Evolutionary conservation across 2,888 invertebrate species (phyloP), one percentile per base, ranked within the genome.

Genomic region (Drosophila cognata): DNA sequence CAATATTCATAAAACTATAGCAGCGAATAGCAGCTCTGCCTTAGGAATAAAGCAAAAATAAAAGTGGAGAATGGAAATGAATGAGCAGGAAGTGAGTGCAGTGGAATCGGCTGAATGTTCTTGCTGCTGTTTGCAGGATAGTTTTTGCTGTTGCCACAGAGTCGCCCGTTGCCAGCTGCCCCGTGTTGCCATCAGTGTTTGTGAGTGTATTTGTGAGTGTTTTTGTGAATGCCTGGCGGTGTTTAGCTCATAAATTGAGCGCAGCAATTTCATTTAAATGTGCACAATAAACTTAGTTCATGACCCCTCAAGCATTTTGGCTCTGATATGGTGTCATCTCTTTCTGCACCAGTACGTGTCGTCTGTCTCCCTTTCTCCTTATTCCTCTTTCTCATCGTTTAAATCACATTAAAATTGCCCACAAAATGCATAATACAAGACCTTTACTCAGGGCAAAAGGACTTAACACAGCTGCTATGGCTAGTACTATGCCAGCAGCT

Each of bases 191-290:
- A 31, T 52, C 50, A 35, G 29, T 41, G 10, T 31, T 28, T 46
- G 25, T 41, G 35, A 43, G 55, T 36, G 50, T 31, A 7, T 21
- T 16, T 43, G 57, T 46, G 58, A 13, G 50, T 67, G 52, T 65
- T 63, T 38, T 38, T 55, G 72, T 71, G 75, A 73, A 71, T 88
- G 87, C 81, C 86, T 89, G 59, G 57, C 57, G 77, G 89, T 88
- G 81, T 72, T 85, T 79, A 85, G 82, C 89, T 82, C 77, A 88
- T 89, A 89, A 87, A 87, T 87, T 88, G 87, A 87, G 89, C 85
- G 74, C 89, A 85, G 87, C 89, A 88, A 89, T 89, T 89, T 88
- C 79, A 84, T 87, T 87, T 87, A 87, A 87, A 89, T 87, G 89
- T 85, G 89, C 88, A 89, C 89, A 89, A 82, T 87, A 87, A 87